Conservation (phyloP, 2,113 vertebrate species). For the Peromyscus leucopus region DNA sequence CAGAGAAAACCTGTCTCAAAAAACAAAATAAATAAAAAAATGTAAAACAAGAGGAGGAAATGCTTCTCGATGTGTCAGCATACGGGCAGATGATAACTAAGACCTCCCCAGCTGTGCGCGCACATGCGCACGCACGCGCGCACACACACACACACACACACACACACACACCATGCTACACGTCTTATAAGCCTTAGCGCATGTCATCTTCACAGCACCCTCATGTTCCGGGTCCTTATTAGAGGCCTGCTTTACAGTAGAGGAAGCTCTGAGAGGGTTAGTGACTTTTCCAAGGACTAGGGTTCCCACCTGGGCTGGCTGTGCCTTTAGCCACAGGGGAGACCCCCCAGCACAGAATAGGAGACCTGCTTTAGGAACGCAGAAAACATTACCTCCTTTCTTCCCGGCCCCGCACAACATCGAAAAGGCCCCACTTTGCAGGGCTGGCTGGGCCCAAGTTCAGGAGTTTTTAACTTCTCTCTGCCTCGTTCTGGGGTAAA, state of each 20-base stretch:
- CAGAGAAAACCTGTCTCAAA: not conserved
- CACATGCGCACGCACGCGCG: too few relatives aligned
- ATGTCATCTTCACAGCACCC: not conserved
- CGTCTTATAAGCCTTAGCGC: not conserved
- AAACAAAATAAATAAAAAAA: not conserved
- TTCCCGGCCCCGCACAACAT: not conserved
- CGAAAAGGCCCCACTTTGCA: conserved; percentile 44
- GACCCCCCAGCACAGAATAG: not conserved
- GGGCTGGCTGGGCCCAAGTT: conserved; percentile 76
- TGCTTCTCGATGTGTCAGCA: not conserved
- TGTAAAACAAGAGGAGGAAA: not conserved
- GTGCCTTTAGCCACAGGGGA: not conserved
- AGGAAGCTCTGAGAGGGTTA: not conserved
- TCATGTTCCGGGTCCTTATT: not conserved
- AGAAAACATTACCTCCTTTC: not conserved
- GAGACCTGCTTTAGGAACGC: rapidly evolving
- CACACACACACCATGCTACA: not conserved
- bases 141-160: not conserved
- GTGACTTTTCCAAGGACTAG: not conserved
- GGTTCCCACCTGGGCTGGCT: not conserved
- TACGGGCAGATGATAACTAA: not conserved
- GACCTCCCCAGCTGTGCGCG: too few relatives aligned
- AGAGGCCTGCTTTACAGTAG: not conserved
- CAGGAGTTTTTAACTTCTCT: conserved; percentile 82
- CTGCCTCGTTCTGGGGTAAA: conserved; percentile 82